Evolutionary conservation across 1,140 invertebrate genomes (phyloP).

Genomic region (Sitobion miscanthi): DNA sequence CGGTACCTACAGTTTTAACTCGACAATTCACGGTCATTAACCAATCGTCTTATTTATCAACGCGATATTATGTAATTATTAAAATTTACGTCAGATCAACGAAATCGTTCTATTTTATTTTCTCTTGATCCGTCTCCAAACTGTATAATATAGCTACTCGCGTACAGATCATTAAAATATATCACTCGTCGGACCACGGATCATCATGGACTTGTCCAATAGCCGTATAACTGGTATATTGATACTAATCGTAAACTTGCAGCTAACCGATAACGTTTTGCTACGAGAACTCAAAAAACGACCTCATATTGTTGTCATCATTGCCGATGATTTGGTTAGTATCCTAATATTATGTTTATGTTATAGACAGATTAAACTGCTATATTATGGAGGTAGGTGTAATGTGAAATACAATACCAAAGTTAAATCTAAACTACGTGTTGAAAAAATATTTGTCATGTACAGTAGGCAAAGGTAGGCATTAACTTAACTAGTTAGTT

Average conservation of each 20-base stretch:
- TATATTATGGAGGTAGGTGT: too few species aligned
- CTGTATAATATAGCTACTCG: not conserved
- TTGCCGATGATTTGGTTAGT: conserved; percentile 69
- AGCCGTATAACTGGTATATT: not conserved
- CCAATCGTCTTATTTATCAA: not conserved
- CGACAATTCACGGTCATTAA: not conserved
- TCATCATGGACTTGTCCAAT: not conserved
- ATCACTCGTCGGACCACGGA: not conserved
- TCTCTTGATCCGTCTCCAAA: not conserved
- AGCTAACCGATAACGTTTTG: not conserved
- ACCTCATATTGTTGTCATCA: conserved; percentile 69
- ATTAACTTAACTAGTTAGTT: too few species aligned
- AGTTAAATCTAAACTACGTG: too few species aligned
- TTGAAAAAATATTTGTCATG: too few species aligned
- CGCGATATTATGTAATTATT: not conserved
- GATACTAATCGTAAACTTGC: not conserved
- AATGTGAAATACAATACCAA: too few species aligned
- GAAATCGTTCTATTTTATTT: not conserved
- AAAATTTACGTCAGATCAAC: not conserved
- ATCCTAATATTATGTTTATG: not conserved
- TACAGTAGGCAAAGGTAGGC: too few species aligned
- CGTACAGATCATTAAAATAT: not conserved
- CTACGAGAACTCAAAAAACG: conserved; percentile 4
- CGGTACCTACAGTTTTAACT: not conserved
- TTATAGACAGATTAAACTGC: too few species aligned